Conservation (phyloP, 1,140 invertebrate species). For the Amphibalanus amphitrite region DNA sequence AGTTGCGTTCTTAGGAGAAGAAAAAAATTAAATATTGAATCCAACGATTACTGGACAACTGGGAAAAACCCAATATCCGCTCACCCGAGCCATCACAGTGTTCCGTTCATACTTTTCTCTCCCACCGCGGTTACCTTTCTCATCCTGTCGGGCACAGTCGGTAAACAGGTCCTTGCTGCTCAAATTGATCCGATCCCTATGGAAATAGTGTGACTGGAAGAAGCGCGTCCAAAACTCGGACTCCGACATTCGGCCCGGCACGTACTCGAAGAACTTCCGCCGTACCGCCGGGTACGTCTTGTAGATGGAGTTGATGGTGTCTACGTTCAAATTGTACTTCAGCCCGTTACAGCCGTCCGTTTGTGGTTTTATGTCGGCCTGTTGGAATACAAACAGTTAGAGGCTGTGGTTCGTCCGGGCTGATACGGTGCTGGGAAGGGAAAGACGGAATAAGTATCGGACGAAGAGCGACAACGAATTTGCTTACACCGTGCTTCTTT, state of each 20-base stretch:
- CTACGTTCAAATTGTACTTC: constrained; percentile 90
- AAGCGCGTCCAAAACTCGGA: constrained; percentile 98
- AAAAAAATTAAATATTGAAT: constrained; percentile 7
- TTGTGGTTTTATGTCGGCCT: constrained; percentile 88
- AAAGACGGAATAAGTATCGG: no score
- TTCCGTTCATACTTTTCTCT: no score
- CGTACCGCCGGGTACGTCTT: constrained; percentile 97
- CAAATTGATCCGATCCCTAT: constrained; percentile 77
- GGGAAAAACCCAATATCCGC: no score
- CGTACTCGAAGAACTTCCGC: constrained; percentile 89
- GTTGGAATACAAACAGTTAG: no score
- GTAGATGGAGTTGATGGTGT: constrained; percentile 96
- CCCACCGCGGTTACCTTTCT: constrained; percentile 56
- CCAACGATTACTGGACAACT: not conserved
- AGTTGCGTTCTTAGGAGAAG: no score
- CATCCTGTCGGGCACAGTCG: constrained; percentile 91
- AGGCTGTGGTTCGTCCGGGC: no score
- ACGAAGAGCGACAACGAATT: no score
- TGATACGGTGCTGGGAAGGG: no score
- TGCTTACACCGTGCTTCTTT: no score
- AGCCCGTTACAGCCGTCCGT: constrained; percentile 93
- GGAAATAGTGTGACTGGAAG: constrained; percentile 99
- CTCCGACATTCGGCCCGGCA: constrained; percentile 87
- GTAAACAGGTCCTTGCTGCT: constrained; percentile 85
- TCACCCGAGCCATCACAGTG: no score